Conservation (phyloP, 2,113 vertebrate genomes). For the Psittacula cyanocephala region DNA sequence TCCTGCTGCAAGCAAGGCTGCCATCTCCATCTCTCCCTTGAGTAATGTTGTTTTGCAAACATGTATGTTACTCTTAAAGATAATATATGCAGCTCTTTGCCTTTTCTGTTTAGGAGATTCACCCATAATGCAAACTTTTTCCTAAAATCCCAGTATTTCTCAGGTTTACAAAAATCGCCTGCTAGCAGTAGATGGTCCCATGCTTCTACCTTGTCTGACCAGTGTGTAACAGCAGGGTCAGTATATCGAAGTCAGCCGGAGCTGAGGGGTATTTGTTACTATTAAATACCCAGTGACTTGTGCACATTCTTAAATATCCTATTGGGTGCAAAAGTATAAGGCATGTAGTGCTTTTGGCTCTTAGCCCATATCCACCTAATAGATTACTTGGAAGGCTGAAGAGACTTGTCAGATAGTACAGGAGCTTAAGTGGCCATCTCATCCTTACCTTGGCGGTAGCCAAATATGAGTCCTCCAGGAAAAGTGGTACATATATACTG, state of each 20-base stretch:
- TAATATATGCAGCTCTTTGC: background rate
- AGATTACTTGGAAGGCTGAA: background rate
- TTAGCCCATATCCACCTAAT: background rate
- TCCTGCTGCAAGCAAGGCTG: background rate
- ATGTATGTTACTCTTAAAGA: background rate
- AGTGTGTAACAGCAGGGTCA: background rate
- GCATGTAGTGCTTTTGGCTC: background rate
- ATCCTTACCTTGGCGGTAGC: background rate
- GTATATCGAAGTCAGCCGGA: background rate
- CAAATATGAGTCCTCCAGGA: background rate
- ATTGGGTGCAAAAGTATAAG: background rate
- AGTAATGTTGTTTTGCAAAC: background rate
- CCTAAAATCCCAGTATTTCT: background rate
- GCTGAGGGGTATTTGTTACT: background rate
- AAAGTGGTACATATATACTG: background rate
- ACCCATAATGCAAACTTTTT: background rate
- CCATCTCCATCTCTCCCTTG: background rate
- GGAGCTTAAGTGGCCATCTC: background rate
- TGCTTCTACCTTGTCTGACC: background rate
- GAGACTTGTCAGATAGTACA: background rate
- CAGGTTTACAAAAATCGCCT: background rate
- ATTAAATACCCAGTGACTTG: background rate
- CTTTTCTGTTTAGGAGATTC: background rate
- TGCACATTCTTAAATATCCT: background rate
- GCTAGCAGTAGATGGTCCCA: background rate